These are phyloP conservation scores for Acrocephalus scirpaceus DNA, from an alignment of 2,797 vertebrate genomes.

Conservation along the genomic window DNA sequence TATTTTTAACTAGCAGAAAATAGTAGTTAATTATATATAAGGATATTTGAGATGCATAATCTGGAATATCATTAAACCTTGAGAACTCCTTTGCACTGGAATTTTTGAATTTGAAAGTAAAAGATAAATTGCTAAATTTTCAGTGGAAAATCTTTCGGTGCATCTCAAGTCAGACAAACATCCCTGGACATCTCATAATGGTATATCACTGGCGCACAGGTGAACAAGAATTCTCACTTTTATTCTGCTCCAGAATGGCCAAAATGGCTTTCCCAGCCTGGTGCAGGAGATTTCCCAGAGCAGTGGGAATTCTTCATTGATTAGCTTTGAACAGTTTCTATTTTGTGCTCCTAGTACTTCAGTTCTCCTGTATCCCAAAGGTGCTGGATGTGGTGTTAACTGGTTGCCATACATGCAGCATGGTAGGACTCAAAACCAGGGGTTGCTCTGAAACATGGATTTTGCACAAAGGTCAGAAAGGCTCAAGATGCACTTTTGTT, in stretches of 20 bases:
- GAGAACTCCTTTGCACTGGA: background rate
- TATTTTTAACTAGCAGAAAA: conserved; percentile 27
- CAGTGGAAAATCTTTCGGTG: background rate
- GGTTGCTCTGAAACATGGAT: background rate
- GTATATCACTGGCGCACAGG: accelerated
- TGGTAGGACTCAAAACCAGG: background rate
- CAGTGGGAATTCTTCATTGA: background rate
- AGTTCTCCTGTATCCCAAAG: background rate
- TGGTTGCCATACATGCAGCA: background rate
- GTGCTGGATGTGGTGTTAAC: background rate
- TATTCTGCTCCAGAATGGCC: background rate
- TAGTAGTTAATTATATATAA: background rate
- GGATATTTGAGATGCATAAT: background rate
- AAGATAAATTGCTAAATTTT: background rate
- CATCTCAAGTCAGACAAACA: background rate
- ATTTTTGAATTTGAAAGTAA: background rate
- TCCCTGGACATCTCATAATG: accelerated
- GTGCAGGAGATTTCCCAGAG: background rate
- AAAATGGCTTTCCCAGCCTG: background rate
- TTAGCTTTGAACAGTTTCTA: background rate
- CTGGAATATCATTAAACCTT: background rate
- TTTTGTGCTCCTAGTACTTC: background rate
- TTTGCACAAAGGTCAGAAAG: background rate
- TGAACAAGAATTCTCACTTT: accelerated
- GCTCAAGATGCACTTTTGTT: background rate